phyloP scores from a whole-genome alignment of 1,140 invertebrate genomes.

The Bombyx mandarina region DNA sequence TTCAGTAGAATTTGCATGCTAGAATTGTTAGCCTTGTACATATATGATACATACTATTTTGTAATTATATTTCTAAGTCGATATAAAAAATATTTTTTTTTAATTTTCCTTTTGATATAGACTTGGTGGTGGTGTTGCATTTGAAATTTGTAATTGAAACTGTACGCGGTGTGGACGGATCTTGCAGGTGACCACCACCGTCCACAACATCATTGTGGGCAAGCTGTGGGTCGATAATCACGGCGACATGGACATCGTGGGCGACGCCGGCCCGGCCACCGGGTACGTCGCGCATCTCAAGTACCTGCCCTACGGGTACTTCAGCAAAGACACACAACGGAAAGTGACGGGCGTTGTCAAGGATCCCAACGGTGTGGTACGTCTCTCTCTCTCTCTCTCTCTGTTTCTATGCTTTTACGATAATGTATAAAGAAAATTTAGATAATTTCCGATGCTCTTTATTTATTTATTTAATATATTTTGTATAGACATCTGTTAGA shows the following conservation, averaged over 20 bases:
- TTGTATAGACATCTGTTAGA: too few relatives aligned
- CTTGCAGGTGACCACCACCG: conserved; percentile 90
- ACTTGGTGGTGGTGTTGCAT: too few relatives aligned
- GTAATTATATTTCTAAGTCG: too few relatives aligned
- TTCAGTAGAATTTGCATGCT: too few relatives aligned
- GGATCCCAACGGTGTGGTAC: conserved; percentile 76
- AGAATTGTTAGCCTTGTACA: too few relatives aligned
- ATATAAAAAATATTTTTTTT: too few relatives aligned
- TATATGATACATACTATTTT: too few relatives aligned
- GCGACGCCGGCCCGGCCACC: conserved; percentile 81
- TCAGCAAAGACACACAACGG: conserved; percentile 93
- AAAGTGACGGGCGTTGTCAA: conserved; percentile 87
- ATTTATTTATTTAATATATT: too few relatives aligned
- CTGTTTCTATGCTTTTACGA: too few relatives aligned
- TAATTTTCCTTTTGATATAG: too few relatives aligned
- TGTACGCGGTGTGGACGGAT: neutral
- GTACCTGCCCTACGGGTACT: conserved; percentile 98
- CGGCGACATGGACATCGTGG: conserved; percentile 97
- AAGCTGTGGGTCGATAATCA: conserved; percentile 99
- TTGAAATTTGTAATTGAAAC: neutral
- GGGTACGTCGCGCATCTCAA: conserved; percentile 97
- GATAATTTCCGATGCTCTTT: too few relatives aligned
- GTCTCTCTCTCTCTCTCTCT: conserved; percentile 10
- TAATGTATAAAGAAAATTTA: too few relatives aligned
- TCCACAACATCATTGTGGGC: conserved; percentile 99